Evolutionary conservation across 2,797 vertebrate genomes (phyloP), one percentile per base, ranked within the genome.

Genomic region (Rallus crepitans): DNA sequence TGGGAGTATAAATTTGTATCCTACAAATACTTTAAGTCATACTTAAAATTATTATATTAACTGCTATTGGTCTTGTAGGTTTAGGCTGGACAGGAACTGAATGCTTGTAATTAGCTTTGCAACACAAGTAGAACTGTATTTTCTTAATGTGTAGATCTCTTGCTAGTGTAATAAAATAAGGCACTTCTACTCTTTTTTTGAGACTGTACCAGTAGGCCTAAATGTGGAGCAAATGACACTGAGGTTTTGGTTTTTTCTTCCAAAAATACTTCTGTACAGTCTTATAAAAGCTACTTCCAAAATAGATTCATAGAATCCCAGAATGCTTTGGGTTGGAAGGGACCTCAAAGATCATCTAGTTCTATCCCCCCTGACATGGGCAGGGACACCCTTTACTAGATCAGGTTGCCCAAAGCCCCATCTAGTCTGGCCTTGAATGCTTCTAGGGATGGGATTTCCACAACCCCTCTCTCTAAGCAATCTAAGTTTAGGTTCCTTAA

Each of bases 1-100:
- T 79, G 17, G 21, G 4, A 33, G 4, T 7, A 2, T 35, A 28
- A n/a, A 57, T 6, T 2, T n/a, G 4, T 11, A 1, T 23, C 1
- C 7, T 35, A 5, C 6, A 35, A 55, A 52, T 42, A 65, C n/a
- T 11, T 40, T 19, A 56, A 61, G 9, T 27, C 1, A 5, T 12
- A 4, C 1, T 42, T 82, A 0, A 53, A 45, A 66, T 53, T 17
- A 42, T 42, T 42, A 45, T 45, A 45, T 45, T 45, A 19, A 19
- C 18, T 45, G 42, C 42, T 45, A 45, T 45, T 59, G 10, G 1
- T 8, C 40, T 1, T 5, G 12, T 42, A 69, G 25, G 8, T 13
- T 30, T 68, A 15, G 40, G 11, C 19, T 56, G 27, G 19, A 12
- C 1, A 11, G 12, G 18, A 28, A 28, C 15, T 57, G 53, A 56